These are phyloP conservation scores for Drosophila gaucha DNA, from an alignment of 2,888 invertebrate genomes.

Conservation along the genomic window DNA sequence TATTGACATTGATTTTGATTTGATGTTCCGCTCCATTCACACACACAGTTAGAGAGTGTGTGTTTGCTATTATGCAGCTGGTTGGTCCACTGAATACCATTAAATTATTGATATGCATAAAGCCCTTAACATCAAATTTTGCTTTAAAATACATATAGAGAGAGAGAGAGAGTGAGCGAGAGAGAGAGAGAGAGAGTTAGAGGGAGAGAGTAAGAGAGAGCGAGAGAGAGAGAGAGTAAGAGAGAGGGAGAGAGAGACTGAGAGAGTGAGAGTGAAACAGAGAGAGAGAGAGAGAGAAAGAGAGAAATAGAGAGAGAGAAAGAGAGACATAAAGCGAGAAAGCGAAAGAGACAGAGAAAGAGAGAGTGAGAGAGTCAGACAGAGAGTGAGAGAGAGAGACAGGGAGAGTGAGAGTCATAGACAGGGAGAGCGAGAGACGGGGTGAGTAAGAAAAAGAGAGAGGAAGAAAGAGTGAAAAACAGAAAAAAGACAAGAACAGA, in stretches of 20 bases:
- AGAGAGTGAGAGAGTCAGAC: no score
- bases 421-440: background rate
- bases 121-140: background rate
- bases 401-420: no score
- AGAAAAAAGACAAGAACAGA: no score
- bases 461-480: background rate
- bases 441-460: background rate
- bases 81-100: constrained; percentile 4
- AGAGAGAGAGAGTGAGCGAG: background rate
- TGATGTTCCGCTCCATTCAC: constrained; percentile 37
- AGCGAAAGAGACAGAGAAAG: background rate
- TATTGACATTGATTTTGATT: constrained; percentile 73
- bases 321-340: no score
- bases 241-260: background rate
- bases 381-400: no score
- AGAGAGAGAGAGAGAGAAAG: background rate
- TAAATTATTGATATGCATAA: constrained; percentile 4
- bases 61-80: background rate
- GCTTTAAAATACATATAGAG: background rate
- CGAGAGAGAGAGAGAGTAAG: no score
- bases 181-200: background rate
- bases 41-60: background rate
- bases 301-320: background rate
- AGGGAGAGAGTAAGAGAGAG: no score
- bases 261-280: no score